A percentile compares a stretch with the other conserved stretches of the same genome.
These are phyloP conservation scores for Caenorhabditis afra DNA, from an alignment of 2,888 invertebrate genomes.

Conservation along the genomic window DNA sequence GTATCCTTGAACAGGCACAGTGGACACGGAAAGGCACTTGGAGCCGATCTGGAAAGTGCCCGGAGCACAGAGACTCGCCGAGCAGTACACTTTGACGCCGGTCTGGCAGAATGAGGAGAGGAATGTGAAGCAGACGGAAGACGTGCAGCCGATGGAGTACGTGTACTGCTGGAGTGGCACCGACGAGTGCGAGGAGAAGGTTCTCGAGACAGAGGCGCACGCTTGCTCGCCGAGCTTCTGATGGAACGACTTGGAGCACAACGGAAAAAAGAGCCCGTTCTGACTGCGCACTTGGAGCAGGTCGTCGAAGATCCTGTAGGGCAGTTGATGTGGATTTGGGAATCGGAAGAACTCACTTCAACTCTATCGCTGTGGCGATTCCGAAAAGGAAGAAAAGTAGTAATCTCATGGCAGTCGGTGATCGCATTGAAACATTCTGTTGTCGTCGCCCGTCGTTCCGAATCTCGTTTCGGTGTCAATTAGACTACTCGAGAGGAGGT, in stretches of 20 bases:
- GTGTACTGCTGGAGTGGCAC: slow-evolving; percentile 40
- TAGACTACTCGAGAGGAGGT: slow-evolving; percentile 25
- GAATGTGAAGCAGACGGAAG: slow-evolving; percentile 49
- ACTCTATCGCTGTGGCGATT: slow-evolving; percentile 6
- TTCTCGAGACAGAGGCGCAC: slow-evolving; percentile 28
- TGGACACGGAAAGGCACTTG: slow-evolving; percentile 47
- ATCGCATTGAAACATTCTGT: slow-evolving; percentile 27
- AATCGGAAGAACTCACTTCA: slow-evolving; percentile 21
- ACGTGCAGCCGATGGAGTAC: slow-evolving; percentile 52
- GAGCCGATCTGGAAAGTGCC: slow-evolving; percentile 51
- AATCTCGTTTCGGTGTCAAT: slow-evolving; percentile 52
- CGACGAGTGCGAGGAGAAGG: slow-evolving; percentile 33
- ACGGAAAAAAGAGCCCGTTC: slow-evolving; percentile 46
- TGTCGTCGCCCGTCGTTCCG: slow-evolving; percentile 4
- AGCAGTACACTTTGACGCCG: slow-evolving; percentile 49
- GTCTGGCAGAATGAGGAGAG: slow-evolving; percentile 56
- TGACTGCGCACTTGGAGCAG: slow-evolving; percentile 48
- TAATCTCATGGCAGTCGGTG: slow-evolving; percentile 24
- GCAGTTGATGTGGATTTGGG: not conserved
- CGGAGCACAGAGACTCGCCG: slow-evolving; percentile 40
- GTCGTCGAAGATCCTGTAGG: slow-evolving; percentile 54
- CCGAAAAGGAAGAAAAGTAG: slow-evolving; percentile 17
- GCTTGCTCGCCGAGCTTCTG: slow-evolving; percentile 55
- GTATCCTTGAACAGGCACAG: slow-evolving; percentile 39
- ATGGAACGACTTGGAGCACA: slow-evolving; percentile 53